Base-by-base conservation (phyloP, 1,140 invertebrate species). In the Reticulitermes speratus region DNA sequence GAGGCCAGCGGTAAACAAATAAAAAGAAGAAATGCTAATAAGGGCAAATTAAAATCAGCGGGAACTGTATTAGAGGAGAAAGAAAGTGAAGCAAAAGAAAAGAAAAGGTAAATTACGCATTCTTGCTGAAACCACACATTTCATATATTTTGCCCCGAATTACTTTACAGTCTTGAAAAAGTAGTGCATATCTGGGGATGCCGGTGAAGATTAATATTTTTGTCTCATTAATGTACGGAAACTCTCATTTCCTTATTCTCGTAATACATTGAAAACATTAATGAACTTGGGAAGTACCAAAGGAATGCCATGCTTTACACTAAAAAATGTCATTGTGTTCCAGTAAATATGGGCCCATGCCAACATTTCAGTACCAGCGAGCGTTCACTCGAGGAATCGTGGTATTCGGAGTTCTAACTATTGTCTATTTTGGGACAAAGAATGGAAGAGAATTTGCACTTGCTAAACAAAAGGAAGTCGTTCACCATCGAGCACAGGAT, bases 381-480 rank as follows among this genome's bases (percentile, higher is more conserved):
- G 32, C 89, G 2, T 89, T 88, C 88, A 88, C 88, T 23, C 86
- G 89, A 75, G 87, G 59, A 5, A 88, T 94, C 25, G 87, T 94
- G 59, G 91, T 94, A 75, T 83, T 93, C 3, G 93, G 92, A 44
- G 90, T 94, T 11, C 87, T 94, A 52, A 89, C 92, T 8, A 91
- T 93, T 85, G 91, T 95, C 8, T 96, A 95, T 92, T 96, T 94
- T 90, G 94, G 93, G 83, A 93, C 92, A 25, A 94, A 93, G 90
- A 91, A 93, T 85, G 90, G 91, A 25, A 94, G 94, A 89, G 91
- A 94, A 88, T 91, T 92, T 45, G 89, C 91, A 86, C 93, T 95
- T 88, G 95, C 95, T 0, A 93, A 91, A 87, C 94, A 95, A 88
- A 92, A 92, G 84, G 94, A 95, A 84, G 88, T 92, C 48, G 87